Conservation (phyloP, 1,140 invertebrate genomes). For the Drosophila teissieri region DNA sequence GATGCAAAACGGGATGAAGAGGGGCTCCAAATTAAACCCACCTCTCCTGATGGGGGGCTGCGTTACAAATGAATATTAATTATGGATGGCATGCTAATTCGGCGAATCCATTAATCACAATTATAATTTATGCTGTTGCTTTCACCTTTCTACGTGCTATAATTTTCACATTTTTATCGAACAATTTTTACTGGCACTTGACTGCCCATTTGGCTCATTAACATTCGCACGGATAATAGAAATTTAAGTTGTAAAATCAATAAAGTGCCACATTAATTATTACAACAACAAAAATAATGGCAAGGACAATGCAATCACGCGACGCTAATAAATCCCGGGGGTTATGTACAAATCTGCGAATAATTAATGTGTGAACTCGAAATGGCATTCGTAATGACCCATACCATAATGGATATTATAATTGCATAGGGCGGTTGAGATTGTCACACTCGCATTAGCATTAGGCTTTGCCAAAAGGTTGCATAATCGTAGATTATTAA, state of each 20-base stretch:
- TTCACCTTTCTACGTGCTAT: constrained; percentile 32
- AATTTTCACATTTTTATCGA: constrained; percentile 32
- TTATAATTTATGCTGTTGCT: constrained; percentile 52
- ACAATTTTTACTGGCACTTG: constrained; percentile 23
- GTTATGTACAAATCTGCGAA: constrained; percentile 54
- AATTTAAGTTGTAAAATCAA: constrained; percentile 72
- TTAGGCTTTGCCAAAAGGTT: constrained; percentile 2
- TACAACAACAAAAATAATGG: constrained; percentile 28
- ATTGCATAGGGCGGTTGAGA: constrained; percentile 13
- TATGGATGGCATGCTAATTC: constrained; percentile 51
- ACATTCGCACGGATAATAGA: constrained; percentile 51
- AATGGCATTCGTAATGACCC: constrained; percentile 39
- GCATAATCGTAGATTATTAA: constrained; percentile 11
- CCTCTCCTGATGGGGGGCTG: constrained; percentile 8
- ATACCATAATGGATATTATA: constrained; percentile 33
- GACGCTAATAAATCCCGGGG: constrained; percentile 60
- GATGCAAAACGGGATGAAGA: constrained; percentile 22
- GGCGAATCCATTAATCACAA: constrained; percentile 65
- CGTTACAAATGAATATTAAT: constrained; percentile 54
- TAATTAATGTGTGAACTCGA: constrained; percentile 52
- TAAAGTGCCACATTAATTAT: constrained; percentile 59
- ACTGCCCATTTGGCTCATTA: constrained; percentile 29
- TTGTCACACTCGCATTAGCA: constrained; percentile 4
- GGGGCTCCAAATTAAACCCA: constrained; percentile 31
- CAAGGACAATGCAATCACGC: constrained; percentile 49